Conservation (phyloP, 2,113 vertebrate genomes). For the Gallinago media region DNA sequence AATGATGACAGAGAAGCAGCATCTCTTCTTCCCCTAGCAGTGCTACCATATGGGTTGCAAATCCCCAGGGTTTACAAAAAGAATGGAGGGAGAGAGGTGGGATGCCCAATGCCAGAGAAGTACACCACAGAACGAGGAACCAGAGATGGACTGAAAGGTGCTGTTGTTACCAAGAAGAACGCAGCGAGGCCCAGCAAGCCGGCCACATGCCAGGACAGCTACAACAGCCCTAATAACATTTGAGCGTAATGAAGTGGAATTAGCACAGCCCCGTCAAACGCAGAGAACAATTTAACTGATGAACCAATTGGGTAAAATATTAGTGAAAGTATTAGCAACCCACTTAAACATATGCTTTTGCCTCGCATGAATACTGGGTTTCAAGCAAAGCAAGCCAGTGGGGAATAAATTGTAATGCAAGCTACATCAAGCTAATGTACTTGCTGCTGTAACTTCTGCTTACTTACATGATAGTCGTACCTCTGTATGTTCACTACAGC, state of each 20-base stretch:
- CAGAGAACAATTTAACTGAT: conserved; percentile 4
- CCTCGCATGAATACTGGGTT: background rate
- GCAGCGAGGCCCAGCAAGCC: background rate
- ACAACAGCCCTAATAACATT: background rate
- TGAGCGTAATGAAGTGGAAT: background rate
- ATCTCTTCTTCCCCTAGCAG: background rate
- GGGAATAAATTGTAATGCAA: background rate
- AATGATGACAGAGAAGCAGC: background rate
- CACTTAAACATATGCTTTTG: background rate
- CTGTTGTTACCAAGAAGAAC: background rate
- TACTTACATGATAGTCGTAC: accelerated
- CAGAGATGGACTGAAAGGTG: background rate
- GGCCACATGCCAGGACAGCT: background rate
- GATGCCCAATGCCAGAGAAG: background rate
- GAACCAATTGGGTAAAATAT: background rate
- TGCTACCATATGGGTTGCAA: accelerated
- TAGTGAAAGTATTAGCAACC: background rate
- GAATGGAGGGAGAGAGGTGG: background rate
- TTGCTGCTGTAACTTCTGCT: background rate
- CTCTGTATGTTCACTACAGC: background rate
- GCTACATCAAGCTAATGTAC: background rate
- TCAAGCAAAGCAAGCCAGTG: background rate
- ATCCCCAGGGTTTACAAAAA: background rate
- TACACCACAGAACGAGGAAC: background rate
- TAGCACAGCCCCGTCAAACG: background rate